These are phyloP conservation scores for Microcebus ravelobensis DNA, from an alignment of 2,113 vertebrate genomes.

Conservation along the genomic window DNA sequence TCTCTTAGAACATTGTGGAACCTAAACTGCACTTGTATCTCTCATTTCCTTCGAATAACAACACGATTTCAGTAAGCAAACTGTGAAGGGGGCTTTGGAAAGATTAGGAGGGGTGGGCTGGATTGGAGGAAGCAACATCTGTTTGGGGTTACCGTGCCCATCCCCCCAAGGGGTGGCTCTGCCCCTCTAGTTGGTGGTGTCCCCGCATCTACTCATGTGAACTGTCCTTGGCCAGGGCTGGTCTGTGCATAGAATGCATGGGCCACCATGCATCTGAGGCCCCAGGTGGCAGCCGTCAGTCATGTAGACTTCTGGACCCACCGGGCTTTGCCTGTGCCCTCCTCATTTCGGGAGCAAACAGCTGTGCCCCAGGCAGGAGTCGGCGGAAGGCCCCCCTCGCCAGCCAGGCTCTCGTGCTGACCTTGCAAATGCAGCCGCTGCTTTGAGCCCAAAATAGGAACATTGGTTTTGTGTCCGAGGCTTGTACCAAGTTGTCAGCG, in stretches of 20 bases:
- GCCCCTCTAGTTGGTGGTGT: neutral
- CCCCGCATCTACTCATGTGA: neutral
- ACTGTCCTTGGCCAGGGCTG: conserved; percentile 28
- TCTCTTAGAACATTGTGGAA: conserved; percentile 73
- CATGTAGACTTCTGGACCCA: neutral
- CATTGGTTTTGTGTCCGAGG: conserved; percentile 60
- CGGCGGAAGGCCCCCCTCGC: neutral
- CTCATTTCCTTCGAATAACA: conserved; percentile 73
- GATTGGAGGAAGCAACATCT: conserved; percentile 57
- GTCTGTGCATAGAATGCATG: neutral
- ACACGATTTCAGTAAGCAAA: conserved; percentile 76
- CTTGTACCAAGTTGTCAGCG: conserved; percentile 26
- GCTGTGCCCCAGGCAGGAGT: neutral
- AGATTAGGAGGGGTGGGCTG: conserved; percentile 57
- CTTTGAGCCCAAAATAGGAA: conserved; percentile 75
- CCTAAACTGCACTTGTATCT: conserved; percentile 70
- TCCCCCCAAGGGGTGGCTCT: neutral
- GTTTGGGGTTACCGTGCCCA: neutral
- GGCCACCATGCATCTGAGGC: neutral
- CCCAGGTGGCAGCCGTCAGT: neutral
- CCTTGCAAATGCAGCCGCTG: conserved; percentile 69
- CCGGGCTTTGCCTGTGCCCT: neutral
- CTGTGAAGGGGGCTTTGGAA: conserved; percentile 83
- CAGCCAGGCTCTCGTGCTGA: conserved; percentile 58
- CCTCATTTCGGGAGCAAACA: neutral